Conservation (phyloP, 2,113 vertebrate species). For the Gorsachius goisagi region DNA sequence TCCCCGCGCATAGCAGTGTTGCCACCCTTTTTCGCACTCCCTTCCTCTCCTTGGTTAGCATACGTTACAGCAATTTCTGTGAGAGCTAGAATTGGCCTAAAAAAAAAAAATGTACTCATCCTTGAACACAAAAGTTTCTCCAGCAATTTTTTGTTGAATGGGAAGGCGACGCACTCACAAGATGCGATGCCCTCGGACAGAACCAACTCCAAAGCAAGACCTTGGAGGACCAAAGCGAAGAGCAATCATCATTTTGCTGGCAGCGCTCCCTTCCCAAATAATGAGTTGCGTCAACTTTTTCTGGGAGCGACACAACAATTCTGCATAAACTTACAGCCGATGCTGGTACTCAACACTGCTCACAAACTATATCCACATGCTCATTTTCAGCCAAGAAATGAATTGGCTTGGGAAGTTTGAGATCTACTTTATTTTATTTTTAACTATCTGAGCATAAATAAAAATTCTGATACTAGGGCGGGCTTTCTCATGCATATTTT, state of each 20-base stretch:
- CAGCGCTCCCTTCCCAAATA: background rate
- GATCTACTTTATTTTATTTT: background rate
- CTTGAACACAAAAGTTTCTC: background rate
- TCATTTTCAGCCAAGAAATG: background rate
- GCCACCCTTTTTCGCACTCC: background rate
- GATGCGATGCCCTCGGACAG: accelerated
- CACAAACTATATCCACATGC: background rate
- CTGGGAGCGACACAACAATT: background rate
- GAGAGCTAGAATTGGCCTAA: background rate
- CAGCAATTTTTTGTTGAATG: accelerated
- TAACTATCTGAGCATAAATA: background rate
- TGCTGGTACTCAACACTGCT: background rate
- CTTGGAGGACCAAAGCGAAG: background rate
- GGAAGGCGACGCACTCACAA: background rate
- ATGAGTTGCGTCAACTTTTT: background rate
- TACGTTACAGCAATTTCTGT: background rate
- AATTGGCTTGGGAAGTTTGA: background rate
- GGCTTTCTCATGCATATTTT: background rate
- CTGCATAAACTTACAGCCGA: background rate
- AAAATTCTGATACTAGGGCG: background rate
- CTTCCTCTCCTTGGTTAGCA: background rate
- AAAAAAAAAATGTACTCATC: background rate
- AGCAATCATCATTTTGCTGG: background rate
- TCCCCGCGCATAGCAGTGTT: background rate
- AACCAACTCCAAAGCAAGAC: background rate